Base-by-base conservation (phyloP, 2,888 invertebrate genomes). In the Aphodius granarius region DNA sequence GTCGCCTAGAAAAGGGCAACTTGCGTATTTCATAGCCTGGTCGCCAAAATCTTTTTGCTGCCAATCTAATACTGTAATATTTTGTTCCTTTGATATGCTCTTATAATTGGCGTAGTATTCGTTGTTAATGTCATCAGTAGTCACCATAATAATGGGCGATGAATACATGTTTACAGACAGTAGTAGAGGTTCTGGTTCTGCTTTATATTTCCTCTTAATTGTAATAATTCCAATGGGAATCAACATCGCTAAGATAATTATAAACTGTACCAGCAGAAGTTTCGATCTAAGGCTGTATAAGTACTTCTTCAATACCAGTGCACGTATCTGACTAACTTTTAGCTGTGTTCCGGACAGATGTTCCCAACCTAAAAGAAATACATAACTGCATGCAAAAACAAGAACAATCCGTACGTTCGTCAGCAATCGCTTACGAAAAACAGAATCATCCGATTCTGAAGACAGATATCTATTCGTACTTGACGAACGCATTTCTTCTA, bases 231-330 rank as follows among this genome's bases (percentile, higher is more conserved):
- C 43, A 0, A 68, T 68, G 13, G 21, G n/a, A 68, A 68, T 3
- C 68, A 68, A 20, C 21, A 68, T 20, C 4, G 21, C 16, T 19
- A 20, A 6, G n/a, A 68, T 20, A 13, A 68, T 20, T 19, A 18
- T n/a, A 13, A 20, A 21, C 13, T 20, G 68, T 1, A 19, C 2
- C 20, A 68, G 20, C 4, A 21, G 22, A 9, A 68, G 13, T 68
- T 21, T 68, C 13, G 22, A 19, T 19, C 21, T 21, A 9, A 1
- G 43, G 43, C 43, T 43, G 22, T 6, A 86, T 19, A 86, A 79
- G 6, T 80, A 70, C 79, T 85, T 85, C 78, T 88, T 88, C 81
- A 87, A 81, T 3, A 87, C 76, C 87, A 88, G 87, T 6, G 88
- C 87, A 17, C 79, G 18, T 71, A 86, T 81, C 79, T 88, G 88